These are phyloP conservation scores for Poeciliopsis prolifica DNA, from an alignment of 2,113 vertebrate genomes.

Conservation along the genomic window DNA sequence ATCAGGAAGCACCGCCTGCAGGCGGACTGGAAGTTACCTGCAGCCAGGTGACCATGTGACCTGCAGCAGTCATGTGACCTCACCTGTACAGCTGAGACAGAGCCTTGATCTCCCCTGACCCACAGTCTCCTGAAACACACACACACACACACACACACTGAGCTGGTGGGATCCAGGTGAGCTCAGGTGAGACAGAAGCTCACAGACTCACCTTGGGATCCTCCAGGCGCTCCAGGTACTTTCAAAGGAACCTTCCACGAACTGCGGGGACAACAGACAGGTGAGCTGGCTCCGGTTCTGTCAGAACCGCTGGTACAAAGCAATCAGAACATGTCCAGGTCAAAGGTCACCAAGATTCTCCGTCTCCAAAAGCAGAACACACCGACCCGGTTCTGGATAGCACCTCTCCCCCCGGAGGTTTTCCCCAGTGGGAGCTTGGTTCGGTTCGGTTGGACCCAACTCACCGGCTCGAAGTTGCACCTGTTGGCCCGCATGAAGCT, in stretches of 20 bases:
- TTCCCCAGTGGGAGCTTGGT: too few species aligned
- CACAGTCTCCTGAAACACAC: slow-evolving; percentile 87
- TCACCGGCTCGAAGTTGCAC: slow-evolving; percentile 88
- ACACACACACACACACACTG: slow-evolving; percentile 5
- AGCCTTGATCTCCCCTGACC: slow-evolving; percentile 93
- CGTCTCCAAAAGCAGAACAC: too few species aligned
- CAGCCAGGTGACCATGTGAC: neutral
- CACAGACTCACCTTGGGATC: slow-evolving; percentile 88
- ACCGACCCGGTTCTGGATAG: too few species aligned
- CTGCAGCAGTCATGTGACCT: neutral
- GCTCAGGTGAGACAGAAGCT: neutral
- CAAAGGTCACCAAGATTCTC: too few species aligned
- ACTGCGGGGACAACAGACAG: slow-evolving; percentile 74
- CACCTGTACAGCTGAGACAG: slow-evolving; percentile 90
- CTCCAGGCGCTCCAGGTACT: slow-evolving; percentile 91
- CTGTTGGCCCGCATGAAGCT: slow-evolving; percentile 87
- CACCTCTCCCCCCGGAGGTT: too few species aligned
- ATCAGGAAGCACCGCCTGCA: slow-evolving; percentile 89
- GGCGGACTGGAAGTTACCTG: neutral
- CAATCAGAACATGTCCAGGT: too few species aligned
- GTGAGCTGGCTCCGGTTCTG: neutral
- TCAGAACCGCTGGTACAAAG: too few species aligned
- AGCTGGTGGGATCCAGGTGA: neutral
- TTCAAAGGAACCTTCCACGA: slow-evolving; percentile 97
- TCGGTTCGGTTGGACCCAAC: slow-evolving; percentile 50